Evolutionary conservation across 2,888 invertebrate genomes (phyloP), one percentile per base, ranked within the genome.

Genomic region (Merodon equestris): DNA sequence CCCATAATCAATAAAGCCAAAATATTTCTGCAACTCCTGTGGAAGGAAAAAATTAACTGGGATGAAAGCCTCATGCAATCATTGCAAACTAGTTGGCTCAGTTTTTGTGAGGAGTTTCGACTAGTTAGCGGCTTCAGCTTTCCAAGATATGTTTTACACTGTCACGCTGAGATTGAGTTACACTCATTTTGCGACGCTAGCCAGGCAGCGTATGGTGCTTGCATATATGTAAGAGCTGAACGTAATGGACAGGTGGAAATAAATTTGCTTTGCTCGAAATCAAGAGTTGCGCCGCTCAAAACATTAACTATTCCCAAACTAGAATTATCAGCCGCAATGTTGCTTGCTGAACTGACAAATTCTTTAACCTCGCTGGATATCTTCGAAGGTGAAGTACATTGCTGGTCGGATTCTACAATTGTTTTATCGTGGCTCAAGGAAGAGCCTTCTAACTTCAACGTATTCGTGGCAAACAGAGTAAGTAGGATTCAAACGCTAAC

Each of bases 11-110:
- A 64, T 4, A 81, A 81, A 57, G 57, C 77, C 13, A 82, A 81
- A 61, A 70, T 83, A 2, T 79, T 82, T 48, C 63, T 83, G 17
- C 83, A 82, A 60, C 17, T 10, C 0, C 12, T 82, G 7, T 82
- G 81, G 83, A 81, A 70, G 40, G 56, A 73, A 9, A 70, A 75
- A 12, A 19, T 82, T 3, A 47, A 73, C 7, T 82, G 79, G 72
- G 79, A 79, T 17, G 73, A 81, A 18, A 81, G 67, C 45, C 19
- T 79, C 9, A 75, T 75, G 15, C 68, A 64, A 40, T 38, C 53
- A 9, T 18, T 74, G 14, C 56, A 68, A 19, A 12, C 63, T 0
- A 13, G 12, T 2, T 74, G 64, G 27, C 17, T 10, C 9, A 57
- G 14, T 45, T 9, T 67, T 9, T n/a, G n/a, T n/a, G n/a, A n/a